A percentile compares a stretch with the other conserved stretches of the same genome.
Evolutionary conservation across 2,797 vertebrate species (phyloP).

Genomic region (Rhinogobio ventralis): DNA sequence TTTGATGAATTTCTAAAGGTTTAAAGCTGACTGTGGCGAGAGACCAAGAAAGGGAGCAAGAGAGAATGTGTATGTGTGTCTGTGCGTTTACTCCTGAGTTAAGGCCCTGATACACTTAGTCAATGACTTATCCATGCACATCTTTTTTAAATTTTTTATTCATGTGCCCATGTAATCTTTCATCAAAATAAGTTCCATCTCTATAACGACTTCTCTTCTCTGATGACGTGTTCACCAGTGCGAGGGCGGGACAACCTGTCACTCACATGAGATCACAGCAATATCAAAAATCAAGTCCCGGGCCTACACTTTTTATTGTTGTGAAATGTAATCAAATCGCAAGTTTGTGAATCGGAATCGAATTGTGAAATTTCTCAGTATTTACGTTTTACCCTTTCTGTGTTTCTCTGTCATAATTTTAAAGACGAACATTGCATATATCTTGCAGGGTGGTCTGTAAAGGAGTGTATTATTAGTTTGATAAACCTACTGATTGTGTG

Average conservation of each 20-base stretch:
- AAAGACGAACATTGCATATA: not conserved
- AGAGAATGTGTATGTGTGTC: not conserved
- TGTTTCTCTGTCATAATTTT: not conserved
- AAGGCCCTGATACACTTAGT: not conserved
- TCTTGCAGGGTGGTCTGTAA: not conserved
- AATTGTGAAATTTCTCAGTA: too few relatives aligned
- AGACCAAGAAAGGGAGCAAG: not conserved
- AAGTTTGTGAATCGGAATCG: too few relatives aligned
- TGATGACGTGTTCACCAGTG: not conserved
- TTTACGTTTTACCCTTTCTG: not conserved
- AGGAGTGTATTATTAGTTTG: not conserved
- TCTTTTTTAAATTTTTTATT: not conserved
- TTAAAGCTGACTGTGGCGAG: conserved; percentile 25
- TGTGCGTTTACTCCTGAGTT: not conserved
- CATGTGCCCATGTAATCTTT: not conserved
- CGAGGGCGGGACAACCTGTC: not conserved
- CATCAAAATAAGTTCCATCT: not conserved
- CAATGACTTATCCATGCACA: not conserved
- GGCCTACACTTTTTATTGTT: not conserved
- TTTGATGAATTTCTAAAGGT: conserved; percentile 30
- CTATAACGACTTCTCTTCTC: not conserved
- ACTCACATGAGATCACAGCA: not conserved
- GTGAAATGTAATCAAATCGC: too few relatives aligned
- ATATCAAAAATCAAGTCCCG: not conserved
- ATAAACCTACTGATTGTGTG: not conserved